These are phyloP conservation scores for Tragopan temminckii DNA, from an alignment of 2,797 vertebrate species.

Conservation along the genomic window DNA sequence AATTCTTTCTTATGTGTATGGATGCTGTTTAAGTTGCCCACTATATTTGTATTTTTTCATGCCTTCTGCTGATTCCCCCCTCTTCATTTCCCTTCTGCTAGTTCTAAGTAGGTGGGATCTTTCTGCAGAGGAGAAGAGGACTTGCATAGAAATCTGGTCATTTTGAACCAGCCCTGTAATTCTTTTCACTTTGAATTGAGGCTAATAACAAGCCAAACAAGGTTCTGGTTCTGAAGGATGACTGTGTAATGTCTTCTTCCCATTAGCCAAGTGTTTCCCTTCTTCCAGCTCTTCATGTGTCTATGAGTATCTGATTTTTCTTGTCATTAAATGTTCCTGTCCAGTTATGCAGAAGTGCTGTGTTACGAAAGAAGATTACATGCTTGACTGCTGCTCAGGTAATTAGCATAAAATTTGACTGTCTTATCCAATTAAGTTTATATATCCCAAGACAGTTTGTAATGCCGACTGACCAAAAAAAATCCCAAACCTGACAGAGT, in stretches of 20 bases:
- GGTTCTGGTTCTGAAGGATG: neutral
- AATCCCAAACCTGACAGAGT: neutral
- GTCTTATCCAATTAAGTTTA: neutral
- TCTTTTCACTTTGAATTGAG: neutral
- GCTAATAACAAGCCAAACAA: neutral
- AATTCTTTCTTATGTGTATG: neutral
- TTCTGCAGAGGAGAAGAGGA: neutral
- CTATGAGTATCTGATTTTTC: neutral
- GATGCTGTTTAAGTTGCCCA: neutral
- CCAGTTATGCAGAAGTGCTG: neutral
- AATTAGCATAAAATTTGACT: neutral
- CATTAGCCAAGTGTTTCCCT: neutral
- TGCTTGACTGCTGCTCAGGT: neutral
- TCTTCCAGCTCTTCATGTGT: neutral
- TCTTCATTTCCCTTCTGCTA: neutral
- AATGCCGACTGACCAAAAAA: neutral
- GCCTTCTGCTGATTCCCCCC: neutral
- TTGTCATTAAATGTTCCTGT: neutral
- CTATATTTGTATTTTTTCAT: neutral
- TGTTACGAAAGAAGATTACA: neutral
- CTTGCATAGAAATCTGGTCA: rapidly evolving
- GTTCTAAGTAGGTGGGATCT: rapidly evolving
- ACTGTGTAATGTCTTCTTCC: neutral
- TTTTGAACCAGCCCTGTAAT: neutral
- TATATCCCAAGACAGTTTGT: neutral